phyloP scores from a whole-genome alignment of 1,140 invertebrate genomes.

The Zaprionus camerounensis region DNA sequence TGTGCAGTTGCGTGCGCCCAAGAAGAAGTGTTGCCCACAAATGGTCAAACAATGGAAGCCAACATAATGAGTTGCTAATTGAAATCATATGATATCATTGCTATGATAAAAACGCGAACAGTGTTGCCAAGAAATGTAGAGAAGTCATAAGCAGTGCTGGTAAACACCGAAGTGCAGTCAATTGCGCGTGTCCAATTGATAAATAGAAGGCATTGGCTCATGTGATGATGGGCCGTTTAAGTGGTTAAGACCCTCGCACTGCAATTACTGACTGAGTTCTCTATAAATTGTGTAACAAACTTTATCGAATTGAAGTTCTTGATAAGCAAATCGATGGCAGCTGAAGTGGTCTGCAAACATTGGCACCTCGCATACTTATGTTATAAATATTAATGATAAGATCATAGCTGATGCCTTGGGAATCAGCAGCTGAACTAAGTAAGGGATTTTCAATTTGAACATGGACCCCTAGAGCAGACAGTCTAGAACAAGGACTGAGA shows the following conservation, averaged over 20 bases:
- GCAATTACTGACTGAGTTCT: conserved; percentile 16
- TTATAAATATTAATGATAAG: conserved; percentile 12
- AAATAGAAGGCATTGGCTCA: conserved; percentile 9
- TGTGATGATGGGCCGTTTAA: conserved; percentile 18
- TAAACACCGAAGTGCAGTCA: not conserved
- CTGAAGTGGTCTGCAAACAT: conserved; percentile 65
- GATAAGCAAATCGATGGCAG: conserved; percentile 42
- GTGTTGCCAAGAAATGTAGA: conserved; percentile 10
- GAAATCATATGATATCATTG: conserved; percentile 66
- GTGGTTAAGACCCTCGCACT: conserved; percentile 28
- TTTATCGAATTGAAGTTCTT: conserved; percentile 28
- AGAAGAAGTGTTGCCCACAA: conserved; percentile 24
- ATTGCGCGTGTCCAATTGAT: conserved; percentile 4
- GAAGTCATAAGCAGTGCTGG: conserved; percentile 33
- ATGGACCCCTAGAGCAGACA: not conserved
- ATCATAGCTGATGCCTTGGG: not conserved
- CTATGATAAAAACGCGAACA: conserved; percentile 33
- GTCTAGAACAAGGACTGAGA: not conserved
- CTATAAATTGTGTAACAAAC: conserved; percentile 37
- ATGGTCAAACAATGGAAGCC: conserved; percentile 1
- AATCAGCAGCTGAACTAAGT: not conserved
- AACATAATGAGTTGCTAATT: conserved; percentile 46
- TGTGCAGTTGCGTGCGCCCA: conserved; percentile 38
- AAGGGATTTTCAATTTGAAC: too few relatives aligned
- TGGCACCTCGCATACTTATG: not conserved